A percentile compares a stretch with the other conserved stretches of the same genome.
Conservation (phyloP, 1,140 invertebrate genomes). For the Aethina tumida region DNA sequence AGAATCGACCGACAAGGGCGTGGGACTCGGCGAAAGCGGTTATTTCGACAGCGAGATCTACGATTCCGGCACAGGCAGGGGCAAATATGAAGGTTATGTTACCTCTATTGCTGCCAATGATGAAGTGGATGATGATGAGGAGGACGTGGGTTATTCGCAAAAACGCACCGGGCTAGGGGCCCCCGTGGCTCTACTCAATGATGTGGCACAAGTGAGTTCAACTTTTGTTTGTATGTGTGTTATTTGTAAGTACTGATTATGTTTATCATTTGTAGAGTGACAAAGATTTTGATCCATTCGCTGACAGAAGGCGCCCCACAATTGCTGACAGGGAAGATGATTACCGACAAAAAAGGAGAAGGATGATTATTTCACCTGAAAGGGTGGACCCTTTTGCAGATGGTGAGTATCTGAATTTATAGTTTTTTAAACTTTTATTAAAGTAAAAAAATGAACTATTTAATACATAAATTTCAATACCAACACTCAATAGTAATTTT, state of each 20-base stretch:
- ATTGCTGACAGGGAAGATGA: constrained; percentile 96
- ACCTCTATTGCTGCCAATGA: constrained; percentile 93
- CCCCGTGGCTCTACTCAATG: constrained; percentile 79
- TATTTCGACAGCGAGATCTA: constrained; percentile 93
- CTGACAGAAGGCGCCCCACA: constrained; percentile 78
- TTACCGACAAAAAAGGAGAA: constrained; percentile 77
- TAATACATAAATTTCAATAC: neutral
- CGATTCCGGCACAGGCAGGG: constrained; percentile 57
- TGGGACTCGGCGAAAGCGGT: constrained; percentile 80
- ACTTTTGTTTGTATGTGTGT: neutral
- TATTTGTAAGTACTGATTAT: constrained; percentile 5
- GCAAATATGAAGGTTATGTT: constrained; percentile 88
- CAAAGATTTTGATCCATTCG: constrained; percentile 94
- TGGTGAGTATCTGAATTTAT: constrained; percentile 55
- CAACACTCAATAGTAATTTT: neutral
- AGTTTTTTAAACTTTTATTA: constrained; percentile 4
- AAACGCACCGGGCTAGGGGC: constrained; percentile 73
- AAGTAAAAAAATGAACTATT: neutral
- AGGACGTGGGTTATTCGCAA: constrained; percentile 61
- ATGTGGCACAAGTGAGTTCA: constrained; percentile 69
- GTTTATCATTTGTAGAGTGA: constrained; percentile 54
- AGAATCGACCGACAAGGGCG: constrained; percentile 54
- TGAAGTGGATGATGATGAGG: constrained; percentile 82
- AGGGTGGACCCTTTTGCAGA: constrained; percentile 94
- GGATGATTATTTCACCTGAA: constrained; percentile 93